Percentiles rank a stretch among this genome's conserved stretches.
Evolutionary conservation across 2,888 invertebrate species (phyloP).

Genomic region (Teleogryllus oceanicus): DNA sequence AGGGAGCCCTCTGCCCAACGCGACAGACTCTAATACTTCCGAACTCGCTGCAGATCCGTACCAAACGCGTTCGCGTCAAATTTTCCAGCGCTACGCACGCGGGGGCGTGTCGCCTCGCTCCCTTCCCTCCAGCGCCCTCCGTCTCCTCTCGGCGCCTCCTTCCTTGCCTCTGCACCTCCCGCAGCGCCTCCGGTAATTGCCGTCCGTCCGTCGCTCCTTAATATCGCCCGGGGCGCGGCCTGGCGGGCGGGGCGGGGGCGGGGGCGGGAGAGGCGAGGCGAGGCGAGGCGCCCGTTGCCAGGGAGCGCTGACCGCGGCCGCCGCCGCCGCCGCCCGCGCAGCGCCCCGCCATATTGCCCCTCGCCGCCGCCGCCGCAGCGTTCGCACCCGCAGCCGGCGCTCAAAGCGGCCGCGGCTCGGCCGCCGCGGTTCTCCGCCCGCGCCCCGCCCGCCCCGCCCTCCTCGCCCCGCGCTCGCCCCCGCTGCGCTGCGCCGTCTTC

Average conservation of each 20-base stretch:
- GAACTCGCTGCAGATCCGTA: too few species aligned
- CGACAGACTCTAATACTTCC: too few species aligned
- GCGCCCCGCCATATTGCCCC: conserved; percentile 1
- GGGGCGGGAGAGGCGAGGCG: not conserved
- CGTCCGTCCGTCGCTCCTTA: conserved; percentile 18
- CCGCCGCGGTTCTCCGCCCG: not conserved
- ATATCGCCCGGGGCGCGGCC: not conserved
- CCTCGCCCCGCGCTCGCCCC: not conserved
- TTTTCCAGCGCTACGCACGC: conserved; percentile 5
- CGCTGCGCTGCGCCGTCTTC: not conserved
- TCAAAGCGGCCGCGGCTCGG: conserved; percentile 18
- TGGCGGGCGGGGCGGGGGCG: not conserved
- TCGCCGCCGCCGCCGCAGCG: not conserved
- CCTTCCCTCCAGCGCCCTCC: not conserved
- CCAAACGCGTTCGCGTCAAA: too few species aligned
- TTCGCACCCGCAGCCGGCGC: conserved; percentile 18
- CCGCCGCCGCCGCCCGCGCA: not conserved
- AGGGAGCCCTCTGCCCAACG: too few species aligned
- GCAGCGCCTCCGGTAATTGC: conserved; percentile 7
- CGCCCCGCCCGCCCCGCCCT: not conserved
- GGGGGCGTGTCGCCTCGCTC: not conserved
- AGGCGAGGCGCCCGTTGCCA: not conserved
- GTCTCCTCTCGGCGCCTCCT: not conserved
- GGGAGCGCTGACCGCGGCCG: not conserved
- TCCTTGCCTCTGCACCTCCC: not conserved